A percentile compares a stretch with the other conserved stretches of the same genome.
phyloP scores from a whole-genome alignment of 2,888 invertebrate species.

The Colletes collaris region DNA sequence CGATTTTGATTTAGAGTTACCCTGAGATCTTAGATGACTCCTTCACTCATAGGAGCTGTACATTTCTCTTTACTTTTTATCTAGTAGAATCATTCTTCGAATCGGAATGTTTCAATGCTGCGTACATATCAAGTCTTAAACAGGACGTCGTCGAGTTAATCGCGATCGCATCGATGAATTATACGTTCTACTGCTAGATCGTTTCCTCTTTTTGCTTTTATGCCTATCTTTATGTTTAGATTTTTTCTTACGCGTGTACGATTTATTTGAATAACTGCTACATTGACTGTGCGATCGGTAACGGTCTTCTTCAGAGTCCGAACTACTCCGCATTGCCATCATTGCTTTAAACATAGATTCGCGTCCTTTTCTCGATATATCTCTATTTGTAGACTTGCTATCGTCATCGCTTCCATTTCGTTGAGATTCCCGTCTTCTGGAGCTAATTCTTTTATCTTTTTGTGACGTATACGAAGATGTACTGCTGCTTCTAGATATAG shows the following conservation, averaged over 20 bases:
- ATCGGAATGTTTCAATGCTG: slow-evolving; percentile 67
- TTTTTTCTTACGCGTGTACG: slow-evolving; percentile 54
- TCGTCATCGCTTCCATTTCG: slow-evolving; percentile 32
- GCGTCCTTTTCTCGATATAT: slow-evolving; percentile 38
- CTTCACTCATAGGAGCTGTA: slow-evolving; percentile 64
- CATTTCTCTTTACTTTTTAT: slow-evolving; percentile 59
- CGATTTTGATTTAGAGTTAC: slow-evolving; percentile 70
- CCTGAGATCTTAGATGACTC: slow-evolving; percentile 70
- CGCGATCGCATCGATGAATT: slow-evolving; percentile 47
- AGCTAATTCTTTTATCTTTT: slow-evolving; percentile 29
- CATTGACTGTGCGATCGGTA: slow-evolving; percentile 61
- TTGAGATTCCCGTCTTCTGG: slow-evolving; percentile 35
- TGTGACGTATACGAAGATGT: slow-evolving; percentile 49
- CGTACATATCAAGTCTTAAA: slow-evolving; percentile 43
- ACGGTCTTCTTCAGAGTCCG: slow-evolving; percentile 49
- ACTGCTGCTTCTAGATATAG: slow-evolving; percentile 60
- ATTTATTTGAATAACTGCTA: slow-evolving; percentile 63
- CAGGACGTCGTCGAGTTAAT: slow-evolving; percentile 47
- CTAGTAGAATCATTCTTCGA: slow-evolving; percentile 51
- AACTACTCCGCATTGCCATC: slow-evolving; percentile 22
- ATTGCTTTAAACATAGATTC: slow-evolving; percentile 36
- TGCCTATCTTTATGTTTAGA: slow-evolving; percentile 67
- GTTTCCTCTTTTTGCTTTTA: slow-evolving; percentile 60
- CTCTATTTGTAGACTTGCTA: slow-evolving; percentile 27
- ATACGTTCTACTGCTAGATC: slow-evolving; percentile 45